Evolutionary conservation across 2,113 vertebrate species (phyloP), one percentile per base, ranked within the genome.

Genomic region (Tenrec ecaudatus): DNA sequence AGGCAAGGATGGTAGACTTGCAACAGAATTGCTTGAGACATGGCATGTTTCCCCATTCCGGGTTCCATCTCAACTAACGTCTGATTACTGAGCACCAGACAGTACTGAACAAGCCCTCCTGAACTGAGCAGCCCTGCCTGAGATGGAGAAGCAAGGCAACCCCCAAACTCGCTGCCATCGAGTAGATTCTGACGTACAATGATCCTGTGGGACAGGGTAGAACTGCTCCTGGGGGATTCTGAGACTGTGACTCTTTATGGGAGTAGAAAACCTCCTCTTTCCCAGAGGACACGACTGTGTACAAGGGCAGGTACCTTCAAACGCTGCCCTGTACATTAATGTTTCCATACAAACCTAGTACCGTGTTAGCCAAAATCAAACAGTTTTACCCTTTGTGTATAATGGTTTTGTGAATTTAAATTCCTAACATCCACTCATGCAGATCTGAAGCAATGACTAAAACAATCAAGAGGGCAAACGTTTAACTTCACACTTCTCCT

Each of bases 331-430:
- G 66, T 60, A 60, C 6, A 62, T 27, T 29, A 75, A 69, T 43
- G 88, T 66, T 77, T 80, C 33, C 12, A 5, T 15, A 38, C 9
- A 88, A 38, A 66, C 64, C 6, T 9, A 69, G 22, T 10, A 62
- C 53, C 5, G 27, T 47, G 1, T n/a, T 10, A 40, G n/a, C 6
- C 22, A 10, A 19, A 25, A 27, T 5, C 43, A 64, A 14, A 4
- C 43, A 68, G 38, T 40, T 82, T 38, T 25, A 58, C 22, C 25
- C 6, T 57, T 58, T 29, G 6, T 11, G 38, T 68, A n/a, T 84
- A 64, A 16, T 68, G 25, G n/a, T 79, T 91, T 89, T 71, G 38
- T 71, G 38, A 93, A 89, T 71, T 89, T 79, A 94, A 91, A 57
- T 81, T 73, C n/a, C 53, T 78, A 84, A 78, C 12, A 58, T 43